Base-by-base conservation (phyloP, 2,113 vertebrate genomes). In the Rallus limicola region DNA sequence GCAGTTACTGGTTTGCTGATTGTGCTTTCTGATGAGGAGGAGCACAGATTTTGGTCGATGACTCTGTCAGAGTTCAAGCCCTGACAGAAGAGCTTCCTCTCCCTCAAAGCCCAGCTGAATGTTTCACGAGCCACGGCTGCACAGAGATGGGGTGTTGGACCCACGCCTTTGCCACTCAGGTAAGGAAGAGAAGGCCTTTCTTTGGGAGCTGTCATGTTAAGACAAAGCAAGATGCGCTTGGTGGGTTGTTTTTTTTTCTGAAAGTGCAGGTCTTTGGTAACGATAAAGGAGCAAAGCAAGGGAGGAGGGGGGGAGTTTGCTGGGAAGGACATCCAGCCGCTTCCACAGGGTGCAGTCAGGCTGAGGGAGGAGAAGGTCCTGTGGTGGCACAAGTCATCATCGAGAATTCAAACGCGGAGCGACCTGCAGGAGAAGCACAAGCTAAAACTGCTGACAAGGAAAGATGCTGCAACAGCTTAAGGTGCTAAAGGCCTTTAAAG, bases 361-460 rank as follows among this genome's bases (percentile, higher is more conserved):
- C 85, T 96, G 94, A 93, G 75, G 94, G 81, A 93, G 76, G 89
- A 60, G 13, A 36, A n/a, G 86, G 86, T 95, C 86, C 64, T 76
- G 86, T 16, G 53, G 82, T 15, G 52, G 44, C 38, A 29, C 2
- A 9, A 70, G 55, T 90, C 90, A 99, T 99, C 99, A 99, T 99
- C 99, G 99, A 50, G 99, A 99, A 93, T 99, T 99, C 97, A 99
- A 97, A 48, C 99, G 98, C 21, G 99, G 99, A 78, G 99, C 99
- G 31, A 99, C 99, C 99, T 99, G 95, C 48, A 34, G 60, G 16
- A 76, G 38, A 9, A 18, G 13, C 52, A 88, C 23, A 83, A 60
- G 64, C 42, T 6, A 59, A 10, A 67, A 56, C n/a, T 1, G 31
- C 2, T 56, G 50, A 21, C 11, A 70, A 53, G 24, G 8, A 56